Evolutionary conservation across 2,888 invertebrate species (phyloP).

Genomic region (Nephrotoma guestfalica): DNA sequence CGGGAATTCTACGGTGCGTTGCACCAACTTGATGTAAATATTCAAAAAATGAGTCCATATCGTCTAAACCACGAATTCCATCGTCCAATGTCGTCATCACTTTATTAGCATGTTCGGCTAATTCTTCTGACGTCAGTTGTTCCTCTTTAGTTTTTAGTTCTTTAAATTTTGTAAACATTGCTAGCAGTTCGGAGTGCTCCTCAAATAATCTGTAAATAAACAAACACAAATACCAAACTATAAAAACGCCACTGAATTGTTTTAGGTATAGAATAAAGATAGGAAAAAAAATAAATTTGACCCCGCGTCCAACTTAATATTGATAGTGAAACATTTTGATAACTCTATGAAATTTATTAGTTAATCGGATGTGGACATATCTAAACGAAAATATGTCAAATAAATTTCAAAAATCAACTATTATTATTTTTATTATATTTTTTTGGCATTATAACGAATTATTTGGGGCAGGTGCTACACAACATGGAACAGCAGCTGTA

Average conservation of each 20-base stretch:
- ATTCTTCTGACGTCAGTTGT: conserved; percentile 64
- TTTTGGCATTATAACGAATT: not conserved
- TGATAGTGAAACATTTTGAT: not conserved
- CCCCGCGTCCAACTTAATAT: not conserved
- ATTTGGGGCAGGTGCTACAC: not conserved
- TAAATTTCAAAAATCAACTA: not conserved
- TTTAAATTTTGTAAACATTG: conserved; percentile 68
- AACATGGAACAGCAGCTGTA: not conserved
- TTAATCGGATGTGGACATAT: not conserved
- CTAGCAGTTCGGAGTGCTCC: conserved; percentile 62
- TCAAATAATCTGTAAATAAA: conserved; percentile 63
- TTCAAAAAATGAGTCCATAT: conserved; percentile 70
- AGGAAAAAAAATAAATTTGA: not conserved
- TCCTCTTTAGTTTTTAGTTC: conserved; percentile 65
- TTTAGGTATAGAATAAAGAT: not conserved
- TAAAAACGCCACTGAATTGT: not conserved
- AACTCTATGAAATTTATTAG: not conserved
- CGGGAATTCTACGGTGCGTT: conserved; percentile 68
- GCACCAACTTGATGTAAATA: conserved; percentile 72
- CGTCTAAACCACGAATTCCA: conserved; percentile 73
- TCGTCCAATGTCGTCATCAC: conserved; percentile 85
- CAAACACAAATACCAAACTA: not conserved
- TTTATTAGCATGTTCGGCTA: conserved; percentile 74
- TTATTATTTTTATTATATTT: not conserved
- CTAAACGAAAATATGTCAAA: not conserved